Evolutionary conservation across 2,113 vertebrate species (phyloP).

Genomic region (Myotis brandtii): DNA sequence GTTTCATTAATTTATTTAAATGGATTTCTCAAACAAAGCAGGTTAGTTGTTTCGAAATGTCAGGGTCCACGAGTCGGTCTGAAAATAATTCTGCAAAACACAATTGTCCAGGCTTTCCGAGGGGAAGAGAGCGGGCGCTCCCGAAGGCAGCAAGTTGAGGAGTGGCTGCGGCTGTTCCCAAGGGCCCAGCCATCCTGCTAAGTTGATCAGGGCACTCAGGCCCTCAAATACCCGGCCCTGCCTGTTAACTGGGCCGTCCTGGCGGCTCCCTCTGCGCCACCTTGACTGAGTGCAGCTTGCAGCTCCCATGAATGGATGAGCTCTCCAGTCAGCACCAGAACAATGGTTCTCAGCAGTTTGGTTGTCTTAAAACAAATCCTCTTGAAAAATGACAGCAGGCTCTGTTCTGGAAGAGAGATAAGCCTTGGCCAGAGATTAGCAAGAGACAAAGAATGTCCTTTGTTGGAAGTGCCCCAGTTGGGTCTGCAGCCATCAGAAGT

Average conservation of each 20-base stretch:
- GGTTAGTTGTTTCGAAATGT: slow-evolving; percentile 84
- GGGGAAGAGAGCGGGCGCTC: slow-evolving; percentile 48
- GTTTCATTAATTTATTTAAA: slow-evolving; percentile 86
- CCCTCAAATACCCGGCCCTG: background rate
- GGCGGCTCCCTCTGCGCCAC: too few species aligned
- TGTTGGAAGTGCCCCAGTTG: background rate
- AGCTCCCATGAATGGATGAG: background rate
- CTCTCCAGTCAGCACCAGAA: background rate
- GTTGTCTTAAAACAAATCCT: slow-evolving; percentile 11
- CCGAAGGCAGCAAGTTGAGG: slow-evolving; percentile 64
- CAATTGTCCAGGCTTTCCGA: slow-evolving; percentile 65
- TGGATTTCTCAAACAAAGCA: slow-evolving; percentile 83
- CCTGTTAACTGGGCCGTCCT: background rate
- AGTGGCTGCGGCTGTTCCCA: background rate
- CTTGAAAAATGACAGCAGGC: background rate
- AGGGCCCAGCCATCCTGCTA: slow-evolving; percentile 42
- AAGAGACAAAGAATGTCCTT: background rate
- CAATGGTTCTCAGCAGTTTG: background rate
- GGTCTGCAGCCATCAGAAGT: background rate
- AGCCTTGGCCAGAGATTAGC: background rate
- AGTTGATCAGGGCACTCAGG: slow-evolving; percentile 39
- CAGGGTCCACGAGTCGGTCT: slow-evolving; percentile 75
- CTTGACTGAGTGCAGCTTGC: background rate
- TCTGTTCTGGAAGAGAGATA: background rate
- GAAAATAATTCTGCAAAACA: slow-evolving; percentile 79